Conservation (phyloP, 2,888 invertebrate species). For the Andrena bicolor region DNA sequence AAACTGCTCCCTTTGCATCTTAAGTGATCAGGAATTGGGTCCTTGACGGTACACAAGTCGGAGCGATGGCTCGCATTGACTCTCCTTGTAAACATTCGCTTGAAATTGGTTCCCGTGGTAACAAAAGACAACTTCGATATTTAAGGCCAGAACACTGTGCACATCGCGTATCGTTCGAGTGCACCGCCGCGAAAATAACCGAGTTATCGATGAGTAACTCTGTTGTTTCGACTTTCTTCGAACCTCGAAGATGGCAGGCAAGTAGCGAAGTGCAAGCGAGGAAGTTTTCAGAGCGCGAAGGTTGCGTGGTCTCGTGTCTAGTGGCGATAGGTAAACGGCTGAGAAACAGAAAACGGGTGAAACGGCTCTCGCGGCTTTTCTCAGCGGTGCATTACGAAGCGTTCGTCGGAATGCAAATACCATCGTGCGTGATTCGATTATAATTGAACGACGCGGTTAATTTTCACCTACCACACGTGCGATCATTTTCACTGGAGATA, state of each 20-base stretch:
- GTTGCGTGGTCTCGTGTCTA: slow-evolving; percentile 18
- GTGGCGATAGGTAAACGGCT: neutral
- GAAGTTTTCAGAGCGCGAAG: slow-evolving; percentile 29
- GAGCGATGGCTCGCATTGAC: no score
- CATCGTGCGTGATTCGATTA: slow-evolving; percentile 1
- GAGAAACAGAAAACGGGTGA: slow-evolving; percentile 28
- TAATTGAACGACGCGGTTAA: neutral
- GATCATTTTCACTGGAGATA: slow-evolving; percentile 9
- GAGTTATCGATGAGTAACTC: no score
- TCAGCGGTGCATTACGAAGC: slow-evolving; percentile 2
- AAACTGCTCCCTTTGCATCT: no score
- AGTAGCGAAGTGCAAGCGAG: neutral
- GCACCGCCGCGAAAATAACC: no score
- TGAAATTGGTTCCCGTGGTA: no score
- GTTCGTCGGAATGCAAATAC: neutral
- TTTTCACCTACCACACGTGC: slow-evolving; percentile 4
- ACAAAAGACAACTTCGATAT: no score
- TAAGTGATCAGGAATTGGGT: no score
- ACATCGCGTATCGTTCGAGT: no score
- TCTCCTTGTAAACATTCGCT: no score
- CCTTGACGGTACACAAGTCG: no score
- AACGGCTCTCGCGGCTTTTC: slow-evolving; percentile 4
- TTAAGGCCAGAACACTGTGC: no score
- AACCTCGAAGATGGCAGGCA: neutral
- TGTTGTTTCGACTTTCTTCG: neutral